phyloP scores from a whole-genome alignment of 2,113 vertebrate species.

The Egretta garzetta region DNA sequence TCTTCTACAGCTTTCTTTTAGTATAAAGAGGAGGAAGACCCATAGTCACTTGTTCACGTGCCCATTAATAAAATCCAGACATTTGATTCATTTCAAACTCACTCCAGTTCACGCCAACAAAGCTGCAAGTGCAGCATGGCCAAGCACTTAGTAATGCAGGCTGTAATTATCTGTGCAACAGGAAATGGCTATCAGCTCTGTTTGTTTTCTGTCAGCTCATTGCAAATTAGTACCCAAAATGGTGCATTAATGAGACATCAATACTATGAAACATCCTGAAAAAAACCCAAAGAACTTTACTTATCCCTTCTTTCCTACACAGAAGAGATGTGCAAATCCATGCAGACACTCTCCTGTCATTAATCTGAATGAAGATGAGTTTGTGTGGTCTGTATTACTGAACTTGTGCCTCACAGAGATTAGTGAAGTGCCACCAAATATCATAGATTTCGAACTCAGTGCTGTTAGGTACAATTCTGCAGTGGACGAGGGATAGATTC shows the following conservation, averaged over 20 bases:
- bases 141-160: background rate
- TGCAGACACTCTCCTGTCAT: background rate
- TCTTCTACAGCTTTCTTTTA: background rate
- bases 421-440: background rate
- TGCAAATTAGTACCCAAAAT: background rate
- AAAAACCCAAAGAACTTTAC: background rate
- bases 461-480: background rate
- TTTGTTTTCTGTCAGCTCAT: conserved; percentile 6
- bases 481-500: background rate
- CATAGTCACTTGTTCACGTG: background rate
- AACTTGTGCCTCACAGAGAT: background rate
- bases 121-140: background rate
- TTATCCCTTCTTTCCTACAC: background rate
- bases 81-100: background rate
- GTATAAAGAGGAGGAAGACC: background rate
- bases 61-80: background rate
- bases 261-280: background rate
- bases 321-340: background rate
- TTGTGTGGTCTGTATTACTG: background rate
- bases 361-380: background rate
- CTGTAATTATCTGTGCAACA: conserved; percentile 7
- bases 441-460: background rate
- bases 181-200: background rate
- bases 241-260: background rate
- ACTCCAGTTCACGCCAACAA: background rate